Evolutionary conservation across 2,888 invertebrate genomes (phyloP), one percentile per base, ranked within the genome.

Genomic region (Sesia apiformis): DNA sequence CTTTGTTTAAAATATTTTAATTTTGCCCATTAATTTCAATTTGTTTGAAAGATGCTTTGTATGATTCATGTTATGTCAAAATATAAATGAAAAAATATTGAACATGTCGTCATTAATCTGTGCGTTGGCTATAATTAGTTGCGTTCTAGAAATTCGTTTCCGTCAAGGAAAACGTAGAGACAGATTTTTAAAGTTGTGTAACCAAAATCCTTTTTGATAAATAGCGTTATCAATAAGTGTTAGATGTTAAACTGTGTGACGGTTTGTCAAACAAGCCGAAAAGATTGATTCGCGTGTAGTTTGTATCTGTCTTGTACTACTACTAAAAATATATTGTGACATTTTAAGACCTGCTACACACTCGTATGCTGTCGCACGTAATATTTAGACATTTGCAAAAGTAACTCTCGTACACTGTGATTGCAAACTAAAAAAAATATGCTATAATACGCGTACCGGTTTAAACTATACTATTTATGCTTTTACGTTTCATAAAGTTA

Each of bases 281-380:
- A 58, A 60, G 67, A 79, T 76, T 74, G 74, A 75, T 79, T 63
- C 57, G 58, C 57, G 53, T 52, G 54, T 62, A 66, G 72, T 76
- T 69, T 67, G 61, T 61, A 56, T 55, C 61, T 64, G 69, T 67
- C 68, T 46, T 8, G 4, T 46, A 8, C 8, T 46, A 8, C 7
- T 46, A 3, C 8, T 46, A 46, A 46, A 46, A 46, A 8, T 46
- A 46, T 46, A n/a, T 6, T 8, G 23, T 46, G 23, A 23, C 23
- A 23, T 23, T 23, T 23, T 23, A 23, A 23, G 23, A 23, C 23
- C 23, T 23, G 23, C 23, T 23, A 23, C 23, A 23, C 23, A 23
- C 23, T 23, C 2, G 23, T 23, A 23, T 23, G 23, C 23, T 23
- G 23, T 23, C 23, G 23, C 23, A 23, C 23, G 23, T 23, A 23